Conservation (phyloP, 1,140 invertebrate species). For the Oedothorax gibbosus region DNA sequence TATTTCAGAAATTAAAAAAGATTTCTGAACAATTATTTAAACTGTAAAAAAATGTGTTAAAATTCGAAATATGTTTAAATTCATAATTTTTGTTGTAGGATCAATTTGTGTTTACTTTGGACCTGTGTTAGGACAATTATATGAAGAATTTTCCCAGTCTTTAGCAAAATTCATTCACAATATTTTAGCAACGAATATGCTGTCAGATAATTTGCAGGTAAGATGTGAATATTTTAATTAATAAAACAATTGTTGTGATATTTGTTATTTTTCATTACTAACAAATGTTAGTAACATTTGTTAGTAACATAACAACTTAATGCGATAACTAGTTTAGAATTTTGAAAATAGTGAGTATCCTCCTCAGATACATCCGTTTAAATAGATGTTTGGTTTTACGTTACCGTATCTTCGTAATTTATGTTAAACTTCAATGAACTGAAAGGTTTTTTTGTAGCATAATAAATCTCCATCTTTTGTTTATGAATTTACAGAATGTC, state of each 20-base stretch:
- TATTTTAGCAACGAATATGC: slow-evolving; percentile 77
- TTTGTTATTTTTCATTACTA: too few relatives aligned
- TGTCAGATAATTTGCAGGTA: slow-evolving; percentile 75
- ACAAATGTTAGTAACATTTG: too few relatives aligned
- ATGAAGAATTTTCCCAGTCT: slow-evolving; percentile 81
- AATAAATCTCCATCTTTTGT: neutral
- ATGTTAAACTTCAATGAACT: neutral
- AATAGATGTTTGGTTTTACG: neutral
- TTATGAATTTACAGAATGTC: neutral
- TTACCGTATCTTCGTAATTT: neutral
- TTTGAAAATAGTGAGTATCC: too few relatives aligned
- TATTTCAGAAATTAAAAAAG: too few relatives aligned
- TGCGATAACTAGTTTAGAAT: too few relatives aligned
- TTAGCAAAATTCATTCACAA: slow-evolving; percentile 84
- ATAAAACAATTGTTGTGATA: neutral
- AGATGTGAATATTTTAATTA: neutral
- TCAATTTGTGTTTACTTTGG: slow-evolving; percentile 82
- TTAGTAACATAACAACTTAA: too few relatives aligned
- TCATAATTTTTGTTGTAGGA: slow-evolving; percentile 70
- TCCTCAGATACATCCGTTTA: neutral
- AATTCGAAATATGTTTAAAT: neutral
- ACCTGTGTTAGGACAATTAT: slow-evolving; percentile 77
- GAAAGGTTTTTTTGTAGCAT: neutral
- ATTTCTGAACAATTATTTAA: too few relatives aligned
- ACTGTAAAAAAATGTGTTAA: neutral